Percentiles rank a stretch among this genome's conserved stretches.
Conservation (phyloP, 23 tunicate species). For the Styela clava region DNA sequence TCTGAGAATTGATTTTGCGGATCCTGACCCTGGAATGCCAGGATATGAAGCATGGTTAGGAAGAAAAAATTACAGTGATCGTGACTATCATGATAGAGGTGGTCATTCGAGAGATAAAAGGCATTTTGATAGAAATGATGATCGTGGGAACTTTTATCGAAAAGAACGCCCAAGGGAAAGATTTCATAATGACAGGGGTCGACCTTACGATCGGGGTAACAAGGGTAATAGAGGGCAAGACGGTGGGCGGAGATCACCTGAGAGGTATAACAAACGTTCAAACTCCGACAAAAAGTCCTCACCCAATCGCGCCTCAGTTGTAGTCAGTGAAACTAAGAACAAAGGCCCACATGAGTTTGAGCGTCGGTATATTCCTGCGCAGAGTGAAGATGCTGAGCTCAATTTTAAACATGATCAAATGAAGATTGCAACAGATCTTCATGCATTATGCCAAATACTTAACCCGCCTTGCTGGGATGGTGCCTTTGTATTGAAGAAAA, state of each 20-base stretch:
- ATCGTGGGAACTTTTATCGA: background rate
- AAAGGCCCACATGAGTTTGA: conserved; percentile 18
- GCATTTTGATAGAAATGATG: conserved; percentile 13
- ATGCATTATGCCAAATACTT: conserved; percentile 72
- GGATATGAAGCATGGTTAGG: conserved; percentile 55
- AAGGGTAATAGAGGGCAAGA: background rate
- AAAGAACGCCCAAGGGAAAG: background rate
- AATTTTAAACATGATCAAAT: conserved; percentile 14
- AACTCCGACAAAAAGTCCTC: background rate
- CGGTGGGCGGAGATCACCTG: conserved; percentile 15
- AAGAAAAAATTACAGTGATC: conserved; percentile 11
- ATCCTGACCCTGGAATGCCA: conserved; percentile 64
- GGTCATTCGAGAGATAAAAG: conserved; percentile 14
- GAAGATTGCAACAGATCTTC: conserved; percentile 33
- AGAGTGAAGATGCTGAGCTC: conserved; percentile 16
- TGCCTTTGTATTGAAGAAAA: conserved; percentile 82
- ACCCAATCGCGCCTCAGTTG: background rate
- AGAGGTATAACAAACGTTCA: background rate
- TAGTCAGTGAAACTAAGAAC: background rate
- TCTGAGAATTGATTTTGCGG: conserved; percentile 78
- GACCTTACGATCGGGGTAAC: conserved; percentile 2
- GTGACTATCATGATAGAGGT: conserved; percentile 12
- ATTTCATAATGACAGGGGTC: conserved; percentile 6
- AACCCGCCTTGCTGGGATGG: conserved; percentile 98
- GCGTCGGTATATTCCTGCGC: conserved; percentile 5